Evolutionary conservation across 2,113 vertebrate species (phyloP), one percentile per base, ranked within the genome.

Genomic region (Sterrhoptilus dennistouni): DNA sequence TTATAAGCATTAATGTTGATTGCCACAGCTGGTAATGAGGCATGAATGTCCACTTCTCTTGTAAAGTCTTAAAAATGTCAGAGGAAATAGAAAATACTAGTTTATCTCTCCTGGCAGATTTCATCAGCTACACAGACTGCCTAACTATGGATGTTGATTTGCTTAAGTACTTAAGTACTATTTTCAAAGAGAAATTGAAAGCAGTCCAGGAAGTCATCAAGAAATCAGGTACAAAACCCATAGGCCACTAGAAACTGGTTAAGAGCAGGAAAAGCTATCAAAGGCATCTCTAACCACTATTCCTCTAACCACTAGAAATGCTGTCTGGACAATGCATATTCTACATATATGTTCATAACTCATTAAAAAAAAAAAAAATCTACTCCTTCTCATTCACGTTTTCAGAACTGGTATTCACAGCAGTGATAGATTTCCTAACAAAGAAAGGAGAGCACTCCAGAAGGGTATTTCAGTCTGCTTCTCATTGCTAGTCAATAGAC

Each of bases 291-390:
- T 3, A 0, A n/a, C n/a, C n/a, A n/a, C n/a, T 61, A 36, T 42
- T 77, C 27, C 15, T 45, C 42, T 36, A 65, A 72, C n/a, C 31
- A 31, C n/a, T 42, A 54, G 28, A 88, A 90, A 68, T 33, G 5
- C 9, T 83, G 44, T 36, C 36, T 79, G 11, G 63, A 33, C 27
- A 38, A 59, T 25, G 21, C 31, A 9, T 60, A 54, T 56, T 70
- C 49, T 53, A 69, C 7, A 35, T 44, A 14, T 14, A 29, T 49
- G 14, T 52, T 70, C 65, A 70, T 19, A 29, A 17, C 18, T 38
- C 2, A 1, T 35, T 23, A 4, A 27, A 25, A 25, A 25, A 25
- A 60, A 16, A 36, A 25, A 5, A 5, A n/a, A 16, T n/a, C n/a
- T n/a, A n/a, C 22, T 65, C 7, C 29, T 66, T 69, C 83, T 29